A percentile compares a stretch with the other conserved stretches of the same genome.
phyloP scores from a whole-genome alignment of 2,113 vertebrate species.

The Corvus hawaiiensis region DNA sequence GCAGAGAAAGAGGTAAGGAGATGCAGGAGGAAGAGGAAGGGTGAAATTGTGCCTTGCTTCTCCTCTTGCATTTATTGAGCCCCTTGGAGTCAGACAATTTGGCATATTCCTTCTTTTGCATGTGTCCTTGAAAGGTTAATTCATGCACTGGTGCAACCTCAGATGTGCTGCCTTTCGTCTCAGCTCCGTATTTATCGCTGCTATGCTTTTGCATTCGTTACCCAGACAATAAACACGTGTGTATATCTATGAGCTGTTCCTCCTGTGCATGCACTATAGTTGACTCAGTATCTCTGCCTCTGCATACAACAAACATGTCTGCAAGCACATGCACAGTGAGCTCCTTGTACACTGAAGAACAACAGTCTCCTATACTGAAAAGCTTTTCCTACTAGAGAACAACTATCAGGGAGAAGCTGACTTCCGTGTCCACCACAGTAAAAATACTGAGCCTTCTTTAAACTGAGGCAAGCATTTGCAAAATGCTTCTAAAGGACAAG shows the following conservation, averaged over 20 bases:
- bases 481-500: not conserved
- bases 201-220: not conserved
- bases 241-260: not conserved
- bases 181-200: not conserved
- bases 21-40: not conserved
- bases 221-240: rapidly evolving
- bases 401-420: not conserved
- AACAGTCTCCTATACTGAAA: not conserved
- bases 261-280: not conserved
- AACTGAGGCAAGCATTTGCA: not conserved
- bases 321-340: not conserved
- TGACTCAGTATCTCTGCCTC: not conserved
- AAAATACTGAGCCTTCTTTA: not conserved
- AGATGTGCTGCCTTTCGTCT: not conserved
- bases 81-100: not conserved
- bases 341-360: not conserved
- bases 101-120: not conserved
- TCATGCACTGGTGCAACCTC: not conserved
- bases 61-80: not conserved
- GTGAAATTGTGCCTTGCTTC: not conserved
- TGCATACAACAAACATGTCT: not conserved
- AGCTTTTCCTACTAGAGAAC: not conserved
- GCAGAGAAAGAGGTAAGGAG: not conserved
- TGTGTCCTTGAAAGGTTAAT: not conserved
- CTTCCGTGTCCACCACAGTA: not conserved